Base-by-base conservation (phyloP, 2,888 invertebrate species). In the Drosophila siamana region DNA sequence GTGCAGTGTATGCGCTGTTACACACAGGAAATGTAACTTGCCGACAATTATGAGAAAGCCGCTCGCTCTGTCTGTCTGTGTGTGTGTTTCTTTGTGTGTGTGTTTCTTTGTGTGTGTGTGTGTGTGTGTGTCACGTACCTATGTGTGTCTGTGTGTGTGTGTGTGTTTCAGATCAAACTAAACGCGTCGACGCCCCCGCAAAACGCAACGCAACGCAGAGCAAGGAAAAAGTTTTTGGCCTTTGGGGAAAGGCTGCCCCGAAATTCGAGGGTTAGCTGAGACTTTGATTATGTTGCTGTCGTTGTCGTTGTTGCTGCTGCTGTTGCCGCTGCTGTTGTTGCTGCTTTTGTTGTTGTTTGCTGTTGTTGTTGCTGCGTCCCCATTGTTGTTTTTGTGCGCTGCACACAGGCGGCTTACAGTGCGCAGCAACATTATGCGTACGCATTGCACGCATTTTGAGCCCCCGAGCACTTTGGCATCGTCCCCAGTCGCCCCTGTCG, bases 231-330 rank as follows among this genome's bases (percentile, higher is more conserved):
- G 47, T 62, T 60, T 63, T 36, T 24, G 52, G 52, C 62, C 70
- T 62, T 54, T 67, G 63, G 69, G 67, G 56, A 44, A 43, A 52
- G 26, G 36, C 47, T 24, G 62, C n/a, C 36, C 36, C 28, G 62
- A 63, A 54, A 44, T 75, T 28, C 30, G 54, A 52, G 68, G 63
- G 63, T 68, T 59, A 52, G 67, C 47, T 50, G 59, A 66, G 68
- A 65, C 64, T 67, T 82, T 77, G 79, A 70, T 78, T 81, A 71
- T 74, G 67, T 47, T 43, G 30, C 30, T 38, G 30, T 47, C 36
- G 60, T n/a, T 51, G 65, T 16, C 55, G 50, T 24, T 64, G 52
- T 13, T 26, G 24, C 33, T 51, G 22, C 11, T 28, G 19, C 9
- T 15, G 16, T n/a, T n/a, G n/a, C n/a, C n/a, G n/a, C n/a, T n/a